Evolutionary conservation across 2,888 invertebrate species (phyloP).

Genomic region (Mimachlamys varia): DNA sequence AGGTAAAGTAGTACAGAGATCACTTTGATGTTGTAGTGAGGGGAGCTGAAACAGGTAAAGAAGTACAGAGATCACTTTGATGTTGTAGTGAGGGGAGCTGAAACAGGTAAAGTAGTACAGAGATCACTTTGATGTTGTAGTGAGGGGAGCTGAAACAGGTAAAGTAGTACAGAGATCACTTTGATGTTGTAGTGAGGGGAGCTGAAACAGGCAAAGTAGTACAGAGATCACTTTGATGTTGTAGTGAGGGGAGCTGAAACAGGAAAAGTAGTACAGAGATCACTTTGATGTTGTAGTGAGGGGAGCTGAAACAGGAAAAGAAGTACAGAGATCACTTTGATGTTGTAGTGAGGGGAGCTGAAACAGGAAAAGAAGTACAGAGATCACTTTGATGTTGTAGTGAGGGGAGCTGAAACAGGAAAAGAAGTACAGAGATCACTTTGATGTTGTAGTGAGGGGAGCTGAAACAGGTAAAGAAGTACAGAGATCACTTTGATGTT

Average conservation of each 20-base stretch:
- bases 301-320: conserved; percentile 43
- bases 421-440: conserved; percentile 49
- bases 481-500: conserved; percentile 52
- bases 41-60: conserved; percentile 43
- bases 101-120: conserved; percentile 38
- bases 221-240: conserved; percentile 52
- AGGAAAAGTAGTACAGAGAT: conserved; percentile 44
- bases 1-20: conserved; percentile 44
- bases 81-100: conserved; percentile 49
- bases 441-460: conserved; percentile 50
- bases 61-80: conserved; percentile 52
- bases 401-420: conserved; percentile 46
- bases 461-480: conserved; percentile 34
- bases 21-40: conserved; percentile 48
- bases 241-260: conserved; percentile 49
- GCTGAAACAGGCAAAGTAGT: conserved; percentile 28
- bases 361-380: conserved; percentile 38
- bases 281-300: conserved; percentile 48
- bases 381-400: conserved; percentile 50
- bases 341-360: conserved; percentile 49
- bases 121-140: conserved; percentile 50
- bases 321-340: conserved; percentile 52
- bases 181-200: conserved; percentile 50
- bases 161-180: conserved; percentile 48
- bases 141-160: conserved; percentile 47